A percentile compares a stretch with the other conserved stretches of the same genome.
These are phyloP conservation scores for Pyxicephalus adspersus DNA, from an alignment of 2,113 vertebrate genomes.

Conservation along the genomic window DNA sequence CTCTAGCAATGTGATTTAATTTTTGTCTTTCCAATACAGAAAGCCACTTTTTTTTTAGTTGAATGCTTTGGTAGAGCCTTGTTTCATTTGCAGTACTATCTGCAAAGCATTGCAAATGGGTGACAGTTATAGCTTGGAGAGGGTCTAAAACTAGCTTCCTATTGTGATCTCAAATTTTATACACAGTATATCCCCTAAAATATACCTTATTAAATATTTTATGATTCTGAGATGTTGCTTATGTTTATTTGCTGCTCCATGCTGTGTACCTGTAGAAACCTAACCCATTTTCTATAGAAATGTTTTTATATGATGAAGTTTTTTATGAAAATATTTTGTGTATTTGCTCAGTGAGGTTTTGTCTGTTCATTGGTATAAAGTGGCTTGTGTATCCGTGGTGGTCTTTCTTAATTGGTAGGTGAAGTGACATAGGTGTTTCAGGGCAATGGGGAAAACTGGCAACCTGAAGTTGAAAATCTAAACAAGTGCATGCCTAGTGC, in stretches of 20 bases:
- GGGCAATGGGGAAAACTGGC: too few relatives aligned
- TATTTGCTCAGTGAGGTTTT: conserved; percentile 13
- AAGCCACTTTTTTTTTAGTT: conserved; percentile 83
- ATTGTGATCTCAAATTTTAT: conserved; percentile 99
- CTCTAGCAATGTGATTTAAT: conserved; percentile 70
- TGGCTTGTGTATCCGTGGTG: conserved; percentile 4
- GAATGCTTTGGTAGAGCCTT: conserved; percentile 86
- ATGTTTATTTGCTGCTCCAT: conserved; percentile 62
- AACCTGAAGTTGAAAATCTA: too few relatives aligned
- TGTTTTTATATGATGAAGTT: conserved; percentile 9
- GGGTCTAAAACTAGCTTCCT: conserved; percentile 87
- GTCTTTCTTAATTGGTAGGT: background rate
- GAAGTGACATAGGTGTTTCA: too few relatives aligned
- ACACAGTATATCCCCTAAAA: conserved; percentile 95
- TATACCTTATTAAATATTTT: conserved; percentile 99
- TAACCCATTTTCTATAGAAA: conserved; percentile 46
- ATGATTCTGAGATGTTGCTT: conserved; percentile 82
- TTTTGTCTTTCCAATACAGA: conserved; percentile 74
- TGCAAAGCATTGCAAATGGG: conserved; percentile 70
- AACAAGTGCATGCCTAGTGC: too few relatives aligned
- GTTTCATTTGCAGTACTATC: conserved; percentile 81
- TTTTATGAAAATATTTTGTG: conserved; percentile 6
- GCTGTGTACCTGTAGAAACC: conserved; percentile 51
- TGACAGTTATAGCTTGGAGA: conserved; percentile 83
- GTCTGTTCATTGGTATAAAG: conserved; percentile 15